A percentile compares a stretch with the other conserved stretches of the same genome.
phyloP scores from a whole-genome alignment of 2,113 vertebrate genomes.

The Tychaedon coryphoeus region DNA sequence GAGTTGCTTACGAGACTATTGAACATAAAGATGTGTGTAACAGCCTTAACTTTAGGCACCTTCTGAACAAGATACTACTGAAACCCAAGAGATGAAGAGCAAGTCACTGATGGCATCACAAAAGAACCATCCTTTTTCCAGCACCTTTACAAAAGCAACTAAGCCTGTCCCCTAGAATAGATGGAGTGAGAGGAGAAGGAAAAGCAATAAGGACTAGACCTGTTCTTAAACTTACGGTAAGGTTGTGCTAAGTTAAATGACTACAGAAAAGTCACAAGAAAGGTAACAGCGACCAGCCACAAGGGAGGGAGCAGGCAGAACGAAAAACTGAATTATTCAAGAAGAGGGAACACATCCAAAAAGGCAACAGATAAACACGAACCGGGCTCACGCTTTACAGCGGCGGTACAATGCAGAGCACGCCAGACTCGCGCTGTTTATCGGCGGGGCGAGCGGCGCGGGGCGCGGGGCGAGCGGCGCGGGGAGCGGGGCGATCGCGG shows the following conservation, averaged over 20 bases:
- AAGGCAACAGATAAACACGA: background rate
- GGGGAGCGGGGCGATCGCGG: background rate
- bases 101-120: background rate
- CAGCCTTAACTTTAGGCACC: background rate
- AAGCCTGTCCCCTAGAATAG: background rate
- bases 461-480: background rate
- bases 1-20: rapidly evolving
- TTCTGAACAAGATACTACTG: background rate
- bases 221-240: background rate
- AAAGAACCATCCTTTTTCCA: background rate
- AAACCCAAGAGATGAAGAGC: background rate
- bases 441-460: background rate
- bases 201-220: background rate
- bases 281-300: background rate
- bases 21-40: background rate
- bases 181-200: background rate
- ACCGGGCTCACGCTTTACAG: background rate
- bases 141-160: background rate
- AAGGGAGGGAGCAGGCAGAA: background rate
- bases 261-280: background rate
- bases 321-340: background rate
- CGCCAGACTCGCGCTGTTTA: background rate
- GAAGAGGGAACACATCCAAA: background rate
- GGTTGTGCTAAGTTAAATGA: background rate
- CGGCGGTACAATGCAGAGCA: rapidly evolving